A percentile compares a stretch with the other conserved stretches of the same genome.
Evolutionary conservation across 2,113 vertebrate genomes (phyloP).

Genomic region (Elachura formosa): DNA sequence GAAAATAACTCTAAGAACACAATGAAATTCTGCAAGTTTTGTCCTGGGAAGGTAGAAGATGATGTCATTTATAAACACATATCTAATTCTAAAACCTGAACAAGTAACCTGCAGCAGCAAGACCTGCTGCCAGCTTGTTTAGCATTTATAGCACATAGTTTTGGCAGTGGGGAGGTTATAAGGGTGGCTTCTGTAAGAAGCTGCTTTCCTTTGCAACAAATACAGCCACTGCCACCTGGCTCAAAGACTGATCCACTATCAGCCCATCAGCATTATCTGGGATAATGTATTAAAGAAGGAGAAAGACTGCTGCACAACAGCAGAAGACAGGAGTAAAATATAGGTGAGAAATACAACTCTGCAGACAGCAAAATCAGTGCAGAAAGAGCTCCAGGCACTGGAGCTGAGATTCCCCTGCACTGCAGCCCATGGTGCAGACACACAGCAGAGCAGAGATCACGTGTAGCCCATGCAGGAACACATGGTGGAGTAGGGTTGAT

Average conservation of each 20-base stretch:
- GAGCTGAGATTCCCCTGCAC: neutral
- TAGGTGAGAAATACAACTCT: neutral
- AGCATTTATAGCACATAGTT: accelerated
- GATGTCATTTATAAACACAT: neutral
- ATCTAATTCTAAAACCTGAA: neutral
- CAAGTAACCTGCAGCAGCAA: neutral
- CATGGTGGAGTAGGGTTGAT: accelerated
- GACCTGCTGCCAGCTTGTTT: neutral
- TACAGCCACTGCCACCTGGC: neutral
- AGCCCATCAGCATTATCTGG: neutral
- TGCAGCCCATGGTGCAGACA: accelerated
- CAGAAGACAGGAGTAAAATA: neutral
- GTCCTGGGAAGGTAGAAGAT: neutral
- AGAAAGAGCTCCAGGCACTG: accelerated
- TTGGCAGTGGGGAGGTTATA: neutral
- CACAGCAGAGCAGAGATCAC: too few relatives aligned
- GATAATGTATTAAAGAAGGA: neutral
- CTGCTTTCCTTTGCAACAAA: too few relatives aligned
- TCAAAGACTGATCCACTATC: accelerated
- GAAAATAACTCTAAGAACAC: neutral
- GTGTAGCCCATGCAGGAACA: accelerated
- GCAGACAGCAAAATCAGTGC: neutral
- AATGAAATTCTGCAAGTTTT: neutral
- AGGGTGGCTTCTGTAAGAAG: neutral
- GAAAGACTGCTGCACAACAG: neutral